Evolutionary conservation across 2,888 invertebrate species (phyloP).

Genomic region (Drosophila stalkeri): DNA sequence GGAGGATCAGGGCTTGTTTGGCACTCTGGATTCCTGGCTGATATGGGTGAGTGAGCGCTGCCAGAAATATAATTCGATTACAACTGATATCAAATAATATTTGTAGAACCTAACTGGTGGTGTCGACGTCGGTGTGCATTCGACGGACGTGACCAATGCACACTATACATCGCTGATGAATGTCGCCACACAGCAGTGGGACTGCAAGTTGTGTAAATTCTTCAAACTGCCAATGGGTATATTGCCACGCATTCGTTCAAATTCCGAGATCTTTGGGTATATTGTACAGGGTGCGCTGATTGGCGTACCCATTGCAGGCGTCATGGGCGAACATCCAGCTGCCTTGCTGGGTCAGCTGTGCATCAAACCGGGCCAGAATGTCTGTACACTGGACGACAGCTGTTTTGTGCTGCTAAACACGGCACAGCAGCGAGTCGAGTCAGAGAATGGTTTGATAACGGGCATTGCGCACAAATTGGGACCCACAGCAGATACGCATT

Average conservation of each 20-base stretch:
- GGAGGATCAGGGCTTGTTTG: slow-evolving; percentile 90
- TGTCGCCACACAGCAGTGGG: slow-evolving; percentile 94
- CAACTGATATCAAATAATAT: background rate
- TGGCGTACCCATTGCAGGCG: slow-evolving; percentile 94
- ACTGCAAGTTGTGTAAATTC: slow-evolving; percentile 93
- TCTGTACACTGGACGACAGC: slow-evolving; percentile 98
- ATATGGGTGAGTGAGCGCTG: slow-evolving; percentile 90
- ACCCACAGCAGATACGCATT: slow-evolving; percentile 89
- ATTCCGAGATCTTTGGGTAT: slow-evolving; percentile 96
- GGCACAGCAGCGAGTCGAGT: slow-evolving; percentile 91
- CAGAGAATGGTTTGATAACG: slow-evolving; percentile 94
- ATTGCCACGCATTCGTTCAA: slow-evolving; percentile 95
- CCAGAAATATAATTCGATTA: too few relatives aligned
- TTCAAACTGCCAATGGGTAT: slow-evolving; percentile 94
- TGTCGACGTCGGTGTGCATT: slow-evolving; percentile 88
- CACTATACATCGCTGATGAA: slow-evolving; percentile 98
- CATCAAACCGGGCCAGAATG: slow-evolving; percentile 94
- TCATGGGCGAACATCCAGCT: slow-evolving; percentile 97
- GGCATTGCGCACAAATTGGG: slow-evolving; percentile 96
- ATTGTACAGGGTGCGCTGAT: slow-evolving; percentile 90
- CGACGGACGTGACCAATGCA: slow-evolving; percentile 98
- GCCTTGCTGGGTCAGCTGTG: slow-evolving; percentile 97
- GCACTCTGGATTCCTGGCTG: slow-evolving; percentile 98
- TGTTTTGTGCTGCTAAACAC: slow-evolving; percentile 98
- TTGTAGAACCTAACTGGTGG: slow-evolving; percentile 88